phyloP scores from a whole-genome alignment of 1,140 invertebrate genomes.

The Monomorium pharaonis region DNA sequence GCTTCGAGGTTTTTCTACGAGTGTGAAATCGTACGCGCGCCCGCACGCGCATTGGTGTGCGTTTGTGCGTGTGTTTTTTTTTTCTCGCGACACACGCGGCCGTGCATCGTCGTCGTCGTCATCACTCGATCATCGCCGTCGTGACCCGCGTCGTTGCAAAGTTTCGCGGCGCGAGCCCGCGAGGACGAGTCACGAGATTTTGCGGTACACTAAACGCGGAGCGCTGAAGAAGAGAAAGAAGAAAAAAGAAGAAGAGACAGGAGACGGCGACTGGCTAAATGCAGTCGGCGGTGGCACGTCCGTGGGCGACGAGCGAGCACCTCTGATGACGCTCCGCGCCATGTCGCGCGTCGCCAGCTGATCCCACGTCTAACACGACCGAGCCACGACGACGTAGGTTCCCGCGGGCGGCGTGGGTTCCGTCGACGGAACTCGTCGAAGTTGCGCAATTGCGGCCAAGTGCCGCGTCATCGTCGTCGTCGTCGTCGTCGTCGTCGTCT shows the following conservation, averaged over 20 bases:
- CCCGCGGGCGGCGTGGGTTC: background rate
- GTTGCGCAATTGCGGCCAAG: conserved; percentile 65
- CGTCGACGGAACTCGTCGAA: conserved; percentile 42
- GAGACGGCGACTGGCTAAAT: background rate
- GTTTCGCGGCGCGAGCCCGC: background rate
- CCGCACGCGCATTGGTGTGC: background rate
- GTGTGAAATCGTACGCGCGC: too few relatives aligned
- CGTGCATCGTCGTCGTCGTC: too few relatives aligned
- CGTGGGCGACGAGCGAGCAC: background rate
- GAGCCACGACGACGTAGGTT: background rate
- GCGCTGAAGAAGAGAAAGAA: too few relatives aligned
- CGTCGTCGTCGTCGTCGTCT: too few relatives aligned
- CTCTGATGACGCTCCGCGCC: conserved; percentile 7
- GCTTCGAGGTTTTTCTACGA: background rate
- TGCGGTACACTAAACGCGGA: background rate
- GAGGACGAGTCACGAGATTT: background rate
- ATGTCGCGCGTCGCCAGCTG: conserved; percentile 48
- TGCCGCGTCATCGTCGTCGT: background rate
- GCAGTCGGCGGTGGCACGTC: background rate
- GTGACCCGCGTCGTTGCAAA: background rate
- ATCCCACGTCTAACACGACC: conserved; percentile 13
- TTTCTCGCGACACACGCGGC: too few relatives aligned
- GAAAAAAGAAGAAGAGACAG: too few relatives aligned
- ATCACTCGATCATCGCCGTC: too few relatives aligned
- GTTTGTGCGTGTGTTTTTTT: too few relatives aligned